phyloP scores from a whole-genome alignment of 2,888 invertebrate genomes.

The Apamea epomidion region DNA sequence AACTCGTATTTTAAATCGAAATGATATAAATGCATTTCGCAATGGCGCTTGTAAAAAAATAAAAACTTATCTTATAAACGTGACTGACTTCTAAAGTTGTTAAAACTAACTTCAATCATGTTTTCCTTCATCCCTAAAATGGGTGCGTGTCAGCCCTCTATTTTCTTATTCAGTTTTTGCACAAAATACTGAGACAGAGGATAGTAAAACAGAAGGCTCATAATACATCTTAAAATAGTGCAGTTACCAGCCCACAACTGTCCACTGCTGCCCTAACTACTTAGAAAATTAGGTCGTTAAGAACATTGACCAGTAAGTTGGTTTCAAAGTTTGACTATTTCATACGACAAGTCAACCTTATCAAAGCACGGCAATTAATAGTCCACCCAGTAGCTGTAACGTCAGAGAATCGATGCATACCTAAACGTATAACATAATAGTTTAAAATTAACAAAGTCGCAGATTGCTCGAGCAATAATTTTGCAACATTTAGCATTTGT shows the following conservation, averaged over 20 bases:
- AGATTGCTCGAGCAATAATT: not conserved
- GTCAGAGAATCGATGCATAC: no score
- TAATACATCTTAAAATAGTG: not conserved
- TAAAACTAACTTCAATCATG: slow-evolving; percentile 32
- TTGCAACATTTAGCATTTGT: not conserved
- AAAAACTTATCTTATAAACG: slow-evolving; percentile 17
- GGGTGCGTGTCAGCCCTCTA: not conserved
- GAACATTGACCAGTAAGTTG: not conserved
- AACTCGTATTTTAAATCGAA: no score
- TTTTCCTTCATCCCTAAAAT: slow-evolving; percentile 32
- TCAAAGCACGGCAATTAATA: not conserved
- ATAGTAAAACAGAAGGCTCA: slow-evolving; percentile 10
- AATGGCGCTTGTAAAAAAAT: slow-evolving; percentile 20
- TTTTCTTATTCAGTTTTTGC: slow-evolving; percentile 9
- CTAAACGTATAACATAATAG: not conserved
- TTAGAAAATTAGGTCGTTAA: not conserved
- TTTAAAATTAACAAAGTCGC: not conserved
- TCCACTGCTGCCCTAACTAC: not conserved
- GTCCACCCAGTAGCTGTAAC: not conserved
- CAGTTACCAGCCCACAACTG: not conserved
- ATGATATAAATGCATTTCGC: slow-evolving; percentile 14
- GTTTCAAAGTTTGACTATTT: not conserved
- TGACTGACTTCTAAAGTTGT: slow-evolving; percentile 34
- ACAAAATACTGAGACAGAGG: not conserved
- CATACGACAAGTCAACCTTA: not conserved